phyloP scores from a whole-genome alignment of 1,140 invertebrate species.

The Cydia strobilella region DNA sequence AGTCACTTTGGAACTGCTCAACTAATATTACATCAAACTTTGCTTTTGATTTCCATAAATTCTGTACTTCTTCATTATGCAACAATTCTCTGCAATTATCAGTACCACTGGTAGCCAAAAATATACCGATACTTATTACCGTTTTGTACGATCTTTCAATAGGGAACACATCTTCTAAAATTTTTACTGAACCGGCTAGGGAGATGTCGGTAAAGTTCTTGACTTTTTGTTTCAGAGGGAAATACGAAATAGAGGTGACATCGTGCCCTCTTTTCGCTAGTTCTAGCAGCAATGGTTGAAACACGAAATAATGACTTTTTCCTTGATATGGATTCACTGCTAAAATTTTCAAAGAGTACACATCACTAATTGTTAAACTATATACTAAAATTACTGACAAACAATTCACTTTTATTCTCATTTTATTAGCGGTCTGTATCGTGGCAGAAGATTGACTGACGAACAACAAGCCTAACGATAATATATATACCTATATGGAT shows the following conservation, averaged over 20 bases:
- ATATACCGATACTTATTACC: conserved; percentile 34
- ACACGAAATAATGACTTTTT: conserved; percentile 86
- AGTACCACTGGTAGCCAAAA: conserved; percentile 39
- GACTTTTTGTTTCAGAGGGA: conserved; percentile 61
- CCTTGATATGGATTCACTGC: conserved; percentile 84
- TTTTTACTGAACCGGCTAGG: conserved; percentile 43
- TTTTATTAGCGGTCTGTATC: background rate
- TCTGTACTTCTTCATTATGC: conserved; percentile 62
- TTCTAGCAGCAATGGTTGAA: conserved; percentile 83
- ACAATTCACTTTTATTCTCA: background rate
- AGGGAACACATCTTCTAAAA: conserved; percentile 48
- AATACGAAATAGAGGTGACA: conserved; percentile 84
- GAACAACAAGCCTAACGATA: background rate
- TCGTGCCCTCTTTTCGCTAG: conserved; percentile 84
- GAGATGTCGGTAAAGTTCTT: conserved; percentile 49
- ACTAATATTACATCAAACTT: conserved; percentile 84
- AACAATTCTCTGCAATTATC: conserved; percentile 58
- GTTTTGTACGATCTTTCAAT: conserved; percentile 37
- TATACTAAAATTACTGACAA: background rate
- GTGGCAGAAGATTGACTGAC: background rate
- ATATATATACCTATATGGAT: background rate
- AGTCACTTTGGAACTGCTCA: conserved; percentile 85
- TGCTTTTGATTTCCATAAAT: conserved; percentile 66
- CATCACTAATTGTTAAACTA: conserved; percentile 2
- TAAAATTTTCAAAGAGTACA: conserved; percentile 73